Percentiles rank a stretch among this genome's conserved stretches.
These are phyloP conservation scores for Hylia prasina DNA, from an alignment of 2,113 vertebrate species.

Conservation along the genomic window DNA sequence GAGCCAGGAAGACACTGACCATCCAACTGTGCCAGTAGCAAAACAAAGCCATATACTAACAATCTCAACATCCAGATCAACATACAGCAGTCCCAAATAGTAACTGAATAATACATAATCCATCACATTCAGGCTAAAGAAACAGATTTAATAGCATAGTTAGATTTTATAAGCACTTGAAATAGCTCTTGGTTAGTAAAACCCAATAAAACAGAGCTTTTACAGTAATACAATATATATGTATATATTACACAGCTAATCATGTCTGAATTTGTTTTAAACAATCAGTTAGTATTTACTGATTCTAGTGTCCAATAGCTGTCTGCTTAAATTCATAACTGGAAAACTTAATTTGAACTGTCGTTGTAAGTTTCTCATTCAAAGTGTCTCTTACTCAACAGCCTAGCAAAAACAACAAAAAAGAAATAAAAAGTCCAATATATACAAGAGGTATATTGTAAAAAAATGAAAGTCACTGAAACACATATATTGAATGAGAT, in stretches of 20 bases:
- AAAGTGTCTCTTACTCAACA: not conserved
- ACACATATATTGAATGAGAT: not conserved
- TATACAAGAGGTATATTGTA: not conserved
- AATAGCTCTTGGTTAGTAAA: conserved; percentile 23
- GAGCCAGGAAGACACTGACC: not conserved
- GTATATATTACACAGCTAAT: not conserved
- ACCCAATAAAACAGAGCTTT: not conserved
- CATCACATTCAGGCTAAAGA: not conserved
- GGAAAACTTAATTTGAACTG: not conserved
- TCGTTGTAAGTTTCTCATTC: not conserved
- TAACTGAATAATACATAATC: not conserved
- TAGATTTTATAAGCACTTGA: conserved; percentile 21
- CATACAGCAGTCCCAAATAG: not conserved
- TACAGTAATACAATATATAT: not conserved
- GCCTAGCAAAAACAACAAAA: not conserved
- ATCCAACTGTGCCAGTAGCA: not conserved
- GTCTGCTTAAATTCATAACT: not conserved
- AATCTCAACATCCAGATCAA: not conserved
- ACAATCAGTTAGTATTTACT: not conserved
- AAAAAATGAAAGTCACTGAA: not conserved
- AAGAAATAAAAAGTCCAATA: not conserved
- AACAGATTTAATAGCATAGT: not conserved
- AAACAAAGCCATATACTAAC: not conserved
- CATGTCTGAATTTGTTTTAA: conserved; percentile 26
- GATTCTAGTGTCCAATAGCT: not conserved